phyloP scores from a whole-genome alignment of 92 coral and sea anemone species.

The Pocillopora meandrina region DNA sequence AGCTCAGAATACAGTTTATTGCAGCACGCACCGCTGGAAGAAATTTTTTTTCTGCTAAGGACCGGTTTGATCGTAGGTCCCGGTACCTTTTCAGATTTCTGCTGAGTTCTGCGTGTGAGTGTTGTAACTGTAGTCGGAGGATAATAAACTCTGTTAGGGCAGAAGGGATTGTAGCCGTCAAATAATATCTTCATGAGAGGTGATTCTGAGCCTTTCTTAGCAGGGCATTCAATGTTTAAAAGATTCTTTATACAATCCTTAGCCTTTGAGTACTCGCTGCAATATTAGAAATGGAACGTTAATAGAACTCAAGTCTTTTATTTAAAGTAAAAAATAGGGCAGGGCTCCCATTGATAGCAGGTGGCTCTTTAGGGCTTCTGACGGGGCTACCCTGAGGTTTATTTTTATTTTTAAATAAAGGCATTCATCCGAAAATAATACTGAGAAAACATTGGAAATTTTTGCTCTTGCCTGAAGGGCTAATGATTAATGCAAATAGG shows the following conservation, averaged over 20 bases:
- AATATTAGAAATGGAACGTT: not conserved
- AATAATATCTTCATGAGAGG: constrained; percentile 7
- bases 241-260: constrained; percentile 17
- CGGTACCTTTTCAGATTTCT: not conserved
- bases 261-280: constrained; percentile 37
- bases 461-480: no score
- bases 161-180: constrained; percentile 41
- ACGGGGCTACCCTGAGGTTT: no score
- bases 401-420: no score
- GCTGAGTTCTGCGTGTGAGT: not conserved
- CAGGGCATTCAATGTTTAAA: constrained; percentile 15
- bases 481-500: no score
- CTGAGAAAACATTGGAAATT: no score
- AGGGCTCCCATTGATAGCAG: no score
- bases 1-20: not conserved
- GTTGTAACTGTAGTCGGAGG: constrained; percentile 16
- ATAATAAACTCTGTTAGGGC: not conserved
- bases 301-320: not conserved
- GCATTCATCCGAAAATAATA: no score
- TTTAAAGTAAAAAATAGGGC: not conserved
- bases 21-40: not conserved
- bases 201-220: not conserved
- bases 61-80: not conserved
- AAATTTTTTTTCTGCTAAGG: not conserved
- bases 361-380: no score